phyloP scores from a whole-genome alignment of 2,888 invertebrate genomes.

The Tetropium fuscum region DNA sequence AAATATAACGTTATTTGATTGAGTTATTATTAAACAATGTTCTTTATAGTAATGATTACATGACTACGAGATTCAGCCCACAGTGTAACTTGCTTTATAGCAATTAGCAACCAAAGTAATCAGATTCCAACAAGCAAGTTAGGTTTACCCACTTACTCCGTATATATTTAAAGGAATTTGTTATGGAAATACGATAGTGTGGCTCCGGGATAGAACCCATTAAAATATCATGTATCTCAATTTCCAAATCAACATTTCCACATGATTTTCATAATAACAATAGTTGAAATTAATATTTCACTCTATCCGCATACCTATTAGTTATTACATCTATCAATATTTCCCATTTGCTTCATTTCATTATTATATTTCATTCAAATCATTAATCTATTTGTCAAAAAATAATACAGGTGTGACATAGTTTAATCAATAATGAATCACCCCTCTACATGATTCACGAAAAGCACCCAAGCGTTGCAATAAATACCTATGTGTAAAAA shows the following conservation, averaged over 20 bases:
- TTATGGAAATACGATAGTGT: conserved; percentile 45
- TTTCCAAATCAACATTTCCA: conserved; percentile 49
- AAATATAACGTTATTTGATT: too few species aligned
- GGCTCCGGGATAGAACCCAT: conserved; percentile 47
- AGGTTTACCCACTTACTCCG: background rate
- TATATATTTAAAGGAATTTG: conserved; percentile 45
- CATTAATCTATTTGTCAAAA: conserved; percentile 12
- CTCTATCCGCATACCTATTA: conserved; percentile 19
- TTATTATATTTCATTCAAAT: too few species aligned
- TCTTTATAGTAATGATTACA: too few species aligned
- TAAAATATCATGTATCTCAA: conserved; percentile 55
- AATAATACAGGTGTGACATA: conserved; percentile 27
- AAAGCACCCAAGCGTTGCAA: conserved; percentile 32
- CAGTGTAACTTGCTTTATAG: too few species aligned
- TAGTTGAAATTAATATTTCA: conserved; percentile 41
- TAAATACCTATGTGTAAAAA: conserved; percentile 23
- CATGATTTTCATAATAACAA: conserved; percentile 25
- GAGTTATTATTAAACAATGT: too few species aligned
- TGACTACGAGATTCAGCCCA: too few species aligned
- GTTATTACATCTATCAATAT: conserved; percentile 2
- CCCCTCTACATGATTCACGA: conserved; percentile 38
- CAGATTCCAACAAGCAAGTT: too few species aligned
- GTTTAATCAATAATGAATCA: conserved; percentile 41
- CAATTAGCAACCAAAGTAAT: too few species aligned
- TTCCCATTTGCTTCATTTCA: conserved; percentile 10